phyloP scores from a whole-genome alignment of 2,888 invertebrate genomes.

The Acleris laterana region DNA sequence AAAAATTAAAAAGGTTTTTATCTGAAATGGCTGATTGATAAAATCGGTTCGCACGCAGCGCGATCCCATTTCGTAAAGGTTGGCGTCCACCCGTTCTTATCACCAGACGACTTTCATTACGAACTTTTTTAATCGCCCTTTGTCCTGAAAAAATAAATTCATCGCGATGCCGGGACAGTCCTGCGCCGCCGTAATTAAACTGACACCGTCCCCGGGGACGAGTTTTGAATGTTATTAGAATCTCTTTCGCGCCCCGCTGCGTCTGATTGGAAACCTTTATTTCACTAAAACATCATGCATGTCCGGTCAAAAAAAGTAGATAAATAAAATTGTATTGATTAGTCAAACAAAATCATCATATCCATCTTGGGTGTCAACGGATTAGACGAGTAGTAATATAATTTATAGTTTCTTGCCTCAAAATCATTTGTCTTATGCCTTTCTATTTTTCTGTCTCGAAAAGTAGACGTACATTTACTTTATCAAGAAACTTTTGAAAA shows the following conservation, averaged over 20 bases:
- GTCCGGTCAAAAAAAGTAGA: conserved; percentile 50
- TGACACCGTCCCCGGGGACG: conserved; percentile 78
- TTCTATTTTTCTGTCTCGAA: no score
- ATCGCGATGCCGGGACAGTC: conserved; percentile 69
- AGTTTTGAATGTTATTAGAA: conserved; percentile 84
- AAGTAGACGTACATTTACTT: no score
- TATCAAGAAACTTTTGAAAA: background rate
- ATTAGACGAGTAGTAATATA: conserved; percentile 1
- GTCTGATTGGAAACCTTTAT: conserved; percentile 77
- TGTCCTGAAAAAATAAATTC: conserved; percentile 78
- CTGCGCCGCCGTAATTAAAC: conserved; percentile 74
- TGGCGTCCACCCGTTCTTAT: conserved; percentile 70
- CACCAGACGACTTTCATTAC: conserved; percentile 75
- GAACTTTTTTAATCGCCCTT: conserved; percentile 83
- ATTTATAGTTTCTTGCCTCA: background rate
- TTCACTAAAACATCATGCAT: conserved; percentile 41
- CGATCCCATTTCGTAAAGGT: conserved; percentile 52
- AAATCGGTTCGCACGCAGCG: conserved; percentile 37
- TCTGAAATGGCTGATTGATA: conserved; percentile 20
- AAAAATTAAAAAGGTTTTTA: background rate
- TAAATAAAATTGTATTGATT: conserved; percentile 18
- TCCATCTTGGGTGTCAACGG: conserved; percentile 4
- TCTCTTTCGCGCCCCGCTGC: conserved; percentile 78
- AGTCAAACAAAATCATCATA: conserved; percentile 1
- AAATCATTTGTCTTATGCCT: no score